Evolutionary conservation across 2,797 vertebrate species (phyloP).

Genomic region (Pseudochromis fuscus): DNA sequence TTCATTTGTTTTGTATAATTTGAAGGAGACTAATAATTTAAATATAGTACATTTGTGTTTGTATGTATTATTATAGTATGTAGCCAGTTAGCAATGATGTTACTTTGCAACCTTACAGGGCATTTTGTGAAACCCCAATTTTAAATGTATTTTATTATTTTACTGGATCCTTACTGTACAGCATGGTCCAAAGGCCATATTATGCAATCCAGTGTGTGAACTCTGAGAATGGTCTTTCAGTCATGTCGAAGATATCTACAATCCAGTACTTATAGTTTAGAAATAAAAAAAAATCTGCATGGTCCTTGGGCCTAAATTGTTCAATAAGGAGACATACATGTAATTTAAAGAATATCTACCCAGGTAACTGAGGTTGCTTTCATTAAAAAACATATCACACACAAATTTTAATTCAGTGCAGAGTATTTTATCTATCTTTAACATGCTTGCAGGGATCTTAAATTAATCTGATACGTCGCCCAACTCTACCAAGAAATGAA

Average conservation of each 20-base stretch:
- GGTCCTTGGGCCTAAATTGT: not conserved
- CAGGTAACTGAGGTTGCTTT: not conserved
- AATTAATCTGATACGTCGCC: not conserved
- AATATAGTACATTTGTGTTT: not conserved
- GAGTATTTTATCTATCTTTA: not conserved
- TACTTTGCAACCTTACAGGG: too few species aligned
- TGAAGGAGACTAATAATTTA: constrained; percentile 11
- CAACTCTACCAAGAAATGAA: not conserved
- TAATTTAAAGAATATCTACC: not conserved
- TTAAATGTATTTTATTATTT: too few species aligned
- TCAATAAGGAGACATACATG: not conserved
- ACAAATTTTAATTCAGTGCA: too few species aligned
- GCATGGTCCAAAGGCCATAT: too few species aligned
- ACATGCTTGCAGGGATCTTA: constrained; percentile 13
- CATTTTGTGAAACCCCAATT: too few species aligned
- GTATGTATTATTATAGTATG: not conserved
- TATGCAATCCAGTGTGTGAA: not conserved
- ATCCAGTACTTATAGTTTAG: not conserved
- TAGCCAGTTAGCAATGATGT: not conserved
- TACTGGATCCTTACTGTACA: too few species aligned
- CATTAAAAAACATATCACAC: not conserved
- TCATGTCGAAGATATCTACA: not conserved
- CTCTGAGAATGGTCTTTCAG: not conserved
- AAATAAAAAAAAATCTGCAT: not conserved
- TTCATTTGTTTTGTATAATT: not conserved